These are phyloP conservation scores for Acanthurus lineatus DNA, from an alignment of 2,797 vertebrate species.

Conservation along the genomic window DNA sequence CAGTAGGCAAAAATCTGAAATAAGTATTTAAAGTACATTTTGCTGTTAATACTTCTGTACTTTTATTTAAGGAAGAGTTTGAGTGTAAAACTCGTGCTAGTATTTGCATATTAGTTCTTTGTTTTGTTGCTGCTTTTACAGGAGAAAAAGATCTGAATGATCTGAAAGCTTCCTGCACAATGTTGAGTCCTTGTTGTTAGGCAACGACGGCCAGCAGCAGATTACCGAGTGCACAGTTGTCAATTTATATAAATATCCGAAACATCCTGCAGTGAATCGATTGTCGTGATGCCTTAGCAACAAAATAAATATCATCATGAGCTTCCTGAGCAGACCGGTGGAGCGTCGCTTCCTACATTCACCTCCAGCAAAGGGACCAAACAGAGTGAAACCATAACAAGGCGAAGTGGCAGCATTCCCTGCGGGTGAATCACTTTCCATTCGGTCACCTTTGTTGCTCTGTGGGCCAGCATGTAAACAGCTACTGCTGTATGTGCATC, in stretches of 20 bases:
- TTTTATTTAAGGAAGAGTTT: background rate
- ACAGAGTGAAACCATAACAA: constrained; percentile 60
- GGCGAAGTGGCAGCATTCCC: constrained; percentile 62
- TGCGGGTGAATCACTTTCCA: constrained; percentile 67
- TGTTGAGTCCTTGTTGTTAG: background rate
- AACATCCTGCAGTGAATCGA: constrained; percentile 7
- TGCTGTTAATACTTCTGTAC: background rate
- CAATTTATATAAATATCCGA: constrained; percentile 2
- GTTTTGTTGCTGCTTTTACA: background rate
- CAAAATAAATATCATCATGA: constrained; percentile 2
- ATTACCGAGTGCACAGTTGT: background rate
- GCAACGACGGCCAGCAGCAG: background rate
- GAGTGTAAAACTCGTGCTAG: background rate
- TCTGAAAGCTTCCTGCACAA: background rate
- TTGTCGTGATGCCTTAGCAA: constrained; percentile 25
- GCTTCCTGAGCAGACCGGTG: constrained; percentile 10
- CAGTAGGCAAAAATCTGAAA: background rate
- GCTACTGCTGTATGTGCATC: background rate
- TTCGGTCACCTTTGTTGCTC: constrained; percentile 55
- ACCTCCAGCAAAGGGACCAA: constrained; percentile 32
- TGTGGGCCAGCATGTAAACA: constrained; percentile 31
- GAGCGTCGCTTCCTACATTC: background rate
- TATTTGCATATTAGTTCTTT: background rate
- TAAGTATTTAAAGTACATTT: background rate
- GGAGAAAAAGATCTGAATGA: background rate